Conservation (phyloP, 2,797 vertebrate species). For the Microctenopoma lineatum region DNA sequence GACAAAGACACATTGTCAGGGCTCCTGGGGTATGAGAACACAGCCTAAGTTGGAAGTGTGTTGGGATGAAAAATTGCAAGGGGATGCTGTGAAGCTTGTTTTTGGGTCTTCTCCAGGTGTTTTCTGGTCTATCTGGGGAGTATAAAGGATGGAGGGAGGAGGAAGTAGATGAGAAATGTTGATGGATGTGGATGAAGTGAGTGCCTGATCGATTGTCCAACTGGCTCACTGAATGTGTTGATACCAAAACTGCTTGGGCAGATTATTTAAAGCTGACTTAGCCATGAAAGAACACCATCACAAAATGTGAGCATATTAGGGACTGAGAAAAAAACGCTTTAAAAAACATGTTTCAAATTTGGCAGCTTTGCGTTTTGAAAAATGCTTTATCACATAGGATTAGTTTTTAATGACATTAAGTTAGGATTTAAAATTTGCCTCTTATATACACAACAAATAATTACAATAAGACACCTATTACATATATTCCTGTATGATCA, state of each 20-base stretch:
- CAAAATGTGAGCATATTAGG: background rate
- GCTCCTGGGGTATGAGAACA: slow-evolving; percentile 42
- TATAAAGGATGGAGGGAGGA: slow-evolving; percentile 2
- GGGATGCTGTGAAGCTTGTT: slow-evolving; percentile 23
- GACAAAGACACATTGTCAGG: slow-evolving; percentile 43
- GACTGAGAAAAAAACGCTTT: background rate
- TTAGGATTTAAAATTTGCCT: no score
- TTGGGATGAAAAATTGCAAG: slow-evolving; percentile 38
- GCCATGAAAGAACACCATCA: background rate
- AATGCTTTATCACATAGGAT: no score
- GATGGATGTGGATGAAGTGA: slow-evolving; percentile 1
- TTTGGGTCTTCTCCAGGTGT: slow-evolving; percentile 44
- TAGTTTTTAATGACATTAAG: no score
- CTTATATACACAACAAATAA: no score
- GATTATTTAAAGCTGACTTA: background rate
- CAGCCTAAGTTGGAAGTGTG: slow-evolving; percentile 26
- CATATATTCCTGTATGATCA: no score
- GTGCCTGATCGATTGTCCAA: background rate
- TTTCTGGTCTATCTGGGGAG: slow-evolving; percentile 15
- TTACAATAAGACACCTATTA: no score
- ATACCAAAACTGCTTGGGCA: background rate
- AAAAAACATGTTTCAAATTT: no score
- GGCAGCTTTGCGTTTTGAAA: no score
- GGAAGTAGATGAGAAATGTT: slow-evolving; percentile 6
- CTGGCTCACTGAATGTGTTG: slow-evolving; percentile 1